These are phyloP conservation scores for Halcyon senegalensis DNA, from an alignment of 2,113 vertebrate species.

Conservation along the genomic window DNA sequence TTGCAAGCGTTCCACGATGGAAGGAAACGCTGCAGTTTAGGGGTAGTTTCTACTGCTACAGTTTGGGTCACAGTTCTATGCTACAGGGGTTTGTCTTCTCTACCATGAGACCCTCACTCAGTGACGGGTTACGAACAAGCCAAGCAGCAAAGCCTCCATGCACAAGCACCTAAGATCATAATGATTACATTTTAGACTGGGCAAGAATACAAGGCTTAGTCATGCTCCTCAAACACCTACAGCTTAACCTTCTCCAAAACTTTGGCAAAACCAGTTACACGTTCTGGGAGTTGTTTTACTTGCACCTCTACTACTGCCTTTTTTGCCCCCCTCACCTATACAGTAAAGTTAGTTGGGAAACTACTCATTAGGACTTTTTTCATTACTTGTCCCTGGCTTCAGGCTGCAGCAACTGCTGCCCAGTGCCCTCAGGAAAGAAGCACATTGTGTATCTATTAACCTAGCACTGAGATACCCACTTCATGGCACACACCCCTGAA, in stretches of 20 bases:
- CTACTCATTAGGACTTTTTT: background rate
- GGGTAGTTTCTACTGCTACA: background rate
- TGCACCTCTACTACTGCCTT: background rate
- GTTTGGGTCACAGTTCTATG: fast-evolving
- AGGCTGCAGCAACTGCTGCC: background rate
- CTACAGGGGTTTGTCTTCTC: background rate
- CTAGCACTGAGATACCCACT: fast-evolving
- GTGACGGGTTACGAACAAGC: background rate
- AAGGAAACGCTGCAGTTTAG: background rate
- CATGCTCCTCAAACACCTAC: background rate
- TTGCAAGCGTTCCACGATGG: fast-evolving
- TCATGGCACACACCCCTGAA: background rate
- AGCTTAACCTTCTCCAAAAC: background rate
- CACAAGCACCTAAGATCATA: fast-evolving
- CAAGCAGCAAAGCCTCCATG: background rate
- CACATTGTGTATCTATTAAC: too few species aligned
- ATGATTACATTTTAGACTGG: background rate
- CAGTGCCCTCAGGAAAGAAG: fast-evolving
- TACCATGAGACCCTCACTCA: background rate
- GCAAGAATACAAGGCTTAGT: conserved; percentile 9
- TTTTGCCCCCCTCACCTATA: background rate
- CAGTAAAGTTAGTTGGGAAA: background rate
- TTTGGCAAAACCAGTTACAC: background rate
- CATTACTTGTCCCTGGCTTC: fast-evolving
- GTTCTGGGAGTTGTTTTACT: background rate